phyloP scores from a whole-genome alignment of 2,113 vertebrate genomes.

The Dipodomys ordii region DNA sequence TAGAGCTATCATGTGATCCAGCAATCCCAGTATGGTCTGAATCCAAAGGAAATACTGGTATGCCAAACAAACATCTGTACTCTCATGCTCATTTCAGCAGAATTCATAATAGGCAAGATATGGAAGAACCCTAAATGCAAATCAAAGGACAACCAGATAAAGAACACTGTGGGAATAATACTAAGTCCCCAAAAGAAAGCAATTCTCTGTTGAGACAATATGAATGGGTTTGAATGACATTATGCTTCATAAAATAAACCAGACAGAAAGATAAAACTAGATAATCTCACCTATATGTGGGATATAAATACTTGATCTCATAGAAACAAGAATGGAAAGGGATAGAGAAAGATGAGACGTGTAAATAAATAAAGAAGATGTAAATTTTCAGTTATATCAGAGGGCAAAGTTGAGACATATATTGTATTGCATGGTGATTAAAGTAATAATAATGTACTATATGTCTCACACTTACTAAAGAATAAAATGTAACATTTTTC shows the following conservation, averaged over 20 bases:
- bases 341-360: background rate
- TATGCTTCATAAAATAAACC: background rate
- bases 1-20: background rate
- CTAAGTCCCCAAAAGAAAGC: background rate
- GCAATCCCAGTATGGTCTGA: background rate
- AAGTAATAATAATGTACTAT: background rate
- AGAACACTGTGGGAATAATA: background rate
- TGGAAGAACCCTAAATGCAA: no score
- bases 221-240: background rate
- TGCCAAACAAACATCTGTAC: background rate
- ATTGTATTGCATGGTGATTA: background rate
- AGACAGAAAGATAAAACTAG: background rate
- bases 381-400: background rate
- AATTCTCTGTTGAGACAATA: background rate
- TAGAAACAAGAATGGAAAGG: background rate
- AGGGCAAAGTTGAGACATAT: no score
- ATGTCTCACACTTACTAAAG: background rate
- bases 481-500: background rate
- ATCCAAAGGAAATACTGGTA: background rate
- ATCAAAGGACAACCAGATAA: no score
- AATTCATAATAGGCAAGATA: background rate
- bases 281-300: no score
- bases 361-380: background rate
- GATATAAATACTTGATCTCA: background rate
- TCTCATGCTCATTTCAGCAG: background rate